phyloP scores from a whole-genome alignment of 2,888 invertebrate genomes.

The Dastarcus helophoroides region DNA sequence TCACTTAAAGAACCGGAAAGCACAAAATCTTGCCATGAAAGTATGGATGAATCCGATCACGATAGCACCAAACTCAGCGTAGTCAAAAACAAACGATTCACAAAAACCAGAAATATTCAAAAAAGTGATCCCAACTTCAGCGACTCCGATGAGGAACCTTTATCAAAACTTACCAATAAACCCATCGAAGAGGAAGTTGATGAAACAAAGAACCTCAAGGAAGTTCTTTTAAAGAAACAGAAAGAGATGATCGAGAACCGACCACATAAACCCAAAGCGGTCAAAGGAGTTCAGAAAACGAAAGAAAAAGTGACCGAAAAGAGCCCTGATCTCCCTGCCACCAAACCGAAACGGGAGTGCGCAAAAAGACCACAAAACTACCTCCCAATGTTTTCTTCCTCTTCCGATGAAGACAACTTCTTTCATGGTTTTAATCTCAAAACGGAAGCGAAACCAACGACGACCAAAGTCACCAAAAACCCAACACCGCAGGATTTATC shows the following conservation, averaged over 20 bases:
- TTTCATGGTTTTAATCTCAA: slow-evolving; percentile 29
- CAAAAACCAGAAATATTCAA: slow-evolving; percentile 19
- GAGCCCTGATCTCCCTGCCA: not conserved
- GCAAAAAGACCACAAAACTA: slow-evolving; percentile 34
- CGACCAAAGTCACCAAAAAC: slow-evolving; percentile 4
- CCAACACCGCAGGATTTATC: slow-evolving; percentile 26
- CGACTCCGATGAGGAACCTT: slow-evolving; percentile 55
- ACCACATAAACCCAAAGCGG: slow-evolving; percentile 8
- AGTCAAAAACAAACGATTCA: slow-evolving; percentile 19
- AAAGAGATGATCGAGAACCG: slow-evolving; percentile 9
- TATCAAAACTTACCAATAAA: slow-evolving; percentile 42
- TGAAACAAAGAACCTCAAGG: slow-evolving; percentile 10
- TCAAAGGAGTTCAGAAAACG: slow-evolving; percentile 9
- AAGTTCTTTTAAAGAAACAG: slow-evolving; percentile 10
- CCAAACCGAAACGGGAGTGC: slow-evolving; percentile 33
- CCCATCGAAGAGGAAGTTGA: slow-evolving; percentile 12
- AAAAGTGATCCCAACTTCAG: slow-evolving; percentile 37
- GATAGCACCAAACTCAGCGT: slow-evolving; percentile 2
- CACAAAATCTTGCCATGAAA: too few relatives aligned
- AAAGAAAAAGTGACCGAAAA: slow-evolving; percentile 10
- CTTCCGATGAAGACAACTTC: slow-evolving; percentile 40
- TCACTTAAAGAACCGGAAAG: too few relatives aligned
- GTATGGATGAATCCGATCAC: too few relatives aligned
- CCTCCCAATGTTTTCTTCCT: slow-evolving; percentile 33
- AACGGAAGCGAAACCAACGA: slow-evolving; percentile 10